Evolutionary conservation across 1,140 invertebrate species (phyloP).

Genomic region (Drosophila truncata): DNA sequence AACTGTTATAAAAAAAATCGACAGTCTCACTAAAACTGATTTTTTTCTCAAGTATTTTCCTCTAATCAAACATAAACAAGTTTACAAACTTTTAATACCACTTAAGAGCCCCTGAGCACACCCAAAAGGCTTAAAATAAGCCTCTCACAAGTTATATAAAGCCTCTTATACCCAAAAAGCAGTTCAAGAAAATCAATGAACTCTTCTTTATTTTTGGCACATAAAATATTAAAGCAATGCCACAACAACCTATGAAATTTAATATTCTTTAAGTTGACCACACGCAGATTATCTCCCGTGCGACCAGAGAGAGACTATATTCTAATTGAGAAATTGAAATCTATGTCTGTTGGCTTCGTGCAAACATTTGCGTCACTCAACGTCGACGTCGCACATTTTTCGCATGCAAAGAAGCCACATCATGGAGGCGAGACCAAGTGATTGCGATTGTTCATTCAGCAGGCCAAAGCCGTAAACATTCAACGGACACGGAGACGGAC

Average conservation of each 20-base stretch:
- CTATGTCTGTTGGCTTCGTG: slow-evolving; percentile 24
- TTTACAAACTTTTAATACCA: not conserved
- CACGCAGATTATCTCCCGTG: slow-evolving; percentile 23
- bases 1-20: not conserved
- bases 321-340: slow-evolving; percentile 61
- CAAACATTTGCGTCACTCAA: slow-evolving; percentile 49
- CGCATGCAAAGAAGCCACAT: slow-evolving; percentile 52
- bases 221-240: slow-evolving; percentile 21
- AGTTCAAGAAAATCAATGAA: slow-evolving; percentile 20
- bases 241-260: slow-evolving; percentile 3
- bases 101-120: not conserved
- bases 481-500: slow-evolving; percentile 7
- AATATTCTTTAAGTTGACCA: slow-evolving; percentile 24
- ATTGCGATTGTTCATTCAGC: slow-evolving; percentile 32
- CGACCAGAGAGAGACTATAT: slow-evolving; percentile 19
- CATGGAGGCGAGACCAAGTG: slow-evolving; percentile 10
- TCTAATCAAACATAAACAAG: not conserved
- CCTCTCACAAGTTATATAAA: slow-evolving; percentile 16
- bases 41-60: not conserved
- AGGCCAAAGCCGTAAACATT: slow-evolving; percentile 51
- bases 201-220: not conserved
- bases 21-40: too few species aligned
- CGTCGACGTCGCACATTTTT: slow-evolving; percentile 33
- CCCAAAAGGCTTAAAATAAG: slow-evolving; percentile 12
- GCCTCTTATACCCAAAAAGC: slow-evolving; percentile 6